phyloP scores from a whole-genome alignment of 2,797 vertebrate species.

The Anniella stebbinsi region DNA sequence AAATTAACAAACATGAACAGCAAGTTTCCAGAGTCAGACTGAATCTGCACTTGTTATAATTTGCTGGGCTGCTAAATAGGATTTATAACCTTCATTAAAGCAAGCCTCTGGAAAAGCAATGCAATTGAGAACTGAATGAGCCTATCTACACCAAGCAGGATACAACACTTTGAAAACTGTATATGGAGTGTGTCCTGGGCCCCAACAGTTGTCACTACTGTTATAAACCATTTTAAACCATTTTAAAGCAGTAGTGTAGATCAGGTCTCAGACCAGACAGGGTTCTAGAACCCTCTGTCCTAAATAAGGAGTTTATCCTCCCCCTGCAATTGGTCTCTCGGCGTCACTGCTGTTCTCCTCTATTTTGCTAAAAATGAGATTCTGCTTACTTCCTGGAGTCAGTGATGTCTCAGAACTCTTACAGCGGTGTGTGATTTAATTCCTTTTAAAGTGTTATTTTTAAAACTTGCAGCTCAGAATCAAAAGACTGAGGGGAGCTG shows the following conservation, averaged over 20 bases:
- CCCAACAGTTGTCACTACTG: too few species aligned
- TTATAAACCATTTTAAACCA: too few species aligned
- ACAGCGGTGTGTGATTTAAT: constrained; percentile 4
- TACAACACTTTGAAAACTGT: too few species aligned
- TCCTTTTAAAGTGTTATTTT: constrained; percentile 1
- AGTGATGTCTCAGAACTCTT: not conserved
- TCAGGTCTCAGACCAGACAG: too few species aligned
- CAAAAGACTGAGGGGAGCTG: constrained; percentile 28
- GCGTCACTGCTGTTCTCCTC: not conserved
- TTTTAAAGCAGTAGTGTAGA: too few species aligned
- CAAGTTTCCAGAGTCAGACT: not conserved
- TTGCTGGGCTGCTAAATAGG: not conserved
- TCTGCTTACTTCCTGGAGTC: not conserved
- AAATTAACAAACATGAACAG: not conserved
- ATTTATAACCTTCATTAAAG: constrained; percentile 2
- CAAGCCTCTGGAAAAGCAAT: not conserved
- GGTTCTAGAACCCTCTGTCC: not conserved
- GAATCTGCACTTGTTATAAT: not conserved
- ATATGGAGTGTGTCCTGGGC: too few species aligned
- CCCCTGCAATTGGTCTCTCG: not conserved
- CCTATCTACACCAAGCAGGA: too few species aligned
- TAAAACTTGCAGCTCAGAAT: constrained; percentile 33
- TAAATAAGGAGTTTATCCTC: not conserved
- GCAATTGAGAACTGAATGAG: not conserved
- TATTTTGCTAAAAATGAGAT: not conserved